Base-by-base conservation (phyloP, 2,797 vertebrate genomes). In the Crypturellus tataupa region DNA sequence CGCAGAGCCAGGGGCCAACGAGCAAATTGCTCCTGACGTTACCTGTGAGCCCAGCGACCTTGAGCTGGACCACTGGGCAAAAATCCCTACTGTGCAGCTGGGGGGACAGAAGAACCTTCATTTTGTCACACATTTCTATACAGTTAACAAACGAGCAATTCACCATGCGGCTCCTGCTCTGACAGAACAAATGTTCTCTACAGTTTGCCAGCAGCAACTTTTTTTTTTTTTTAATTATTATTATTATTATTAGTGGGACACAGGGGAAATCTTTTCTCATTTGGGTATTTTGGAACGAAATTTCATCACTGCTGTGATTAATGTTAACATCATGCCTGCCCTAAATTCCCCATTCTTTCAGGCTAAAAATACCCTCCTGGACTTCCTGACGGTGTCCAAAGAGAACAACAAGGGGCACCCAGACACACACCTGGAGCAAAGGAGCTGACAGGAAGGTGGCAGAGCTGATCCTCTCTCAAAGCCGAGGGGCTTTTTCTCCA, bases 311-410 rank as follows among this genome's bases (percentile, higher is more conserved):
- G 73, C 70, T 85, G 59, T 73, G 80, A 89, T 93, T 90, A 63
- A 93, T 64, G 37, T 89, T 89, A 85, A 80, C 51, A 93, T 80
- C 37, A 79, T 73, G 71, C 83, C 44, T 93, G 94, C 83, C 85
- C 86, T 94, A 90, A 94, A 96, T 96, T 93, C 80, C 62, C 77
- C n/a, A 46, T 67, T 93, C n/a, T 24, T 71, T 76, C 79, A 40
- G 73, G 42, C 83, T 94, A 79, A 95, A 94, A 70, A 85, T 91
- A 84, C 9, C 39, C 40, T 84, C 39, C 82, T 72, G 65, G n/a
- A 60, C 69, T 89, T 89, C 76, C 76, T 60, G 64, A 42, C 71
- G 35, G 6, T 70, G 27, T 70, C 59, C 79, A 75, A 1, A 7
- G 21, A 62, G 58, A 88, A 81, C 55, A 42, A 82, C 58, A 75